Evolutionary conservation across 2,888 invertebrate genomes (phyloP).

Genomic region (Caenorhabditis imperialis): DNA sequence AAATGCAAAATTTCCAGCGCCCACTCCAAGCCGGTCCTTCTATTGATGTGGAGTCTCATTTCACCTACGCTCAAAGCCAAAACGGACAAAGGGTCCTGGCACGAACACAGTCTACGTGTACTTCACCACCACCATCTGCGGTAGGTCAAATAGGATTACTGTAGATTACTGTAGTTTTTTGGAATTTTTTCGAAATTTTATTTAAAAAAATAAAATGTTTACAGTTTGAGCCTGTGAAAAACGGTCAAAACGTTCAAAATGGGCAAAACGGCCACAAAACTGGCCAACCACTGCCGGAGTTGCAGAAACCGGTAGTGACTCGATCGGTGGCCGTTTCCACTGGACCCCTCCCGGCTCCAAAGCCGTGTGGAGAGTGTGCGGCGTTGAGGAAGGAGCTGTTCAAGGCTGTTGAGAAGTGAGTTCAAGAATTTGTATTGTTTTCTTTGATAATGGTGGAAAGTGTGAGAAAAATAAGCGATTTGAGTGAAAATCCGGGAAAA

Average conservation of each 20-base stretch:
- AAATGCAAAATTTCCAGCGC: conserved; percentile 26
- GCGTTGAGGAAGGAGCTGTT: conserved; percentile 50
- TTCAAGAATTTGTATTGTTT: no score
- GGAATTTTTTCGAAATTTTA: background rate
- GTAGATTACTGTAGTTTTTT: background rate
- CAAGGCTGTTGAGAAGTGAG: conserved; percentile 34
- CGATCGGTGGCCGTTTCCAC: conserved; percentile 56
- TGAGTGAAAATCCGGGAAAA: no score
- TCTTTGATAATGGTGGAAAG: no score
- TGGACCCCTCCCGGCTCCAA: conserved; percentile 66
- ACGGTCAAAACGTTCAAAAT: no score
- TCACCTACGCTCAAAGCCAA: conserved; percentile 59
- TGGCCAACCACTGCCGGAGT: background rate
- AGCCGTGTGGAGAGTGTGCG: conserved; percentile 68
- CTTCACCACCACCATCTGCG: conserved; percentile 43
- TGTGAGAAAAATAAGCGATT: no score
- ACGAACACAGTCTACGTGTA: conserved; percentile 55
- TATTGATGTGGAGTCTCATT: conserved; percentile 52
- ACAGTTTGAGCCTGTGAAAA: conserved; percentile 27
- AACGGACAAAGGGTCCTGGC: conserved; percentile 60
- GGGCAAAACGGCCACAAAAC: no score
- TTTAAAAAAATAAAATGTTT: no score
- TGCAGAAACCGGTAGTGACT: conserved; percentile 33
- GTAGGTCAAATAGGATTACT: background rate
- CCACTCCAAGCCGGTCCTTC: conserved; percentile 53